Evolutionary conservation across 2,113 vertebrate genomes (phyloP).

Genomic region (Helogale parvula): DNA sequence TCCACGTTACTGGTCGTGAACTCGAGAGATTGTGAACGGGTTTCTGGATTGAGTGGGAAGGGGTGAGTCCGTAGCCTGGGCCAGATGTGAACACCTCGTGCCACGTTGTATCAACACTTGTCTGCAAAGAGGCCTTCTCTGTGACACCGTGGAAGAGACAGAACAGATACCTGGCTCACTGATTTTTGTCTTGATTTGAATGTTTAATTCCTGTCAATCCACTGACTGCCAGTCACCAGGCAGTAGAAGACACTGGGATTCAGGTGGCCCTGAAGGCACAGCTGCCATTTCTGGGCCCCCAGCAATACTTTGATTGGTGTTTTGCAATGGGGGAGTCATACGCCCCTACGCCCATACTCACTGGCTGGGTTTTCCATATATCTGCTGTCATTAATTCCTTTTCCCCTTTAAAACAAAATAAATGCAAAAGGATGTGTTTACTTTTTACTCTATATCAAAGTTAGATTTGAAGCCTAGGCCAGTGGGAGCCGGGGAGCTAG

Average conservation of each 20-base stretch:
- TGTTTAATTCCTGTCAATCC: slow-evolving; percentile 18
- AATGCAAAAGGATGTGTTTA: slow-evolving; percentile 73
- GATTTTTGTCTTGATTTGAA: slow-evolving; percentile 33
- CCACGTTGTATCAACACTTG: accelerated
- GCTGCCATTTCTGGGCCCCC: slow-evolving; percentile 1
- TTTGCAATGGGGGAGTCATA: not conserved
- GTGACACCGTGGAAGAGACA: not conserved
- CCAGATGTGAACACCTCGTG: not conserved
- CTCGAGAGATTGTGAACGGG: not conserved
- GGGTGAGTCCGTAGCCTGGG: not conserved
- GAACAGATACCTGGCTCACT: not conserved
- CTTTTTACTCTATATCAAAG: slow-evolving; percentile 77
- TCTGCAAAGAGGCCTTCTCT: not conserved
- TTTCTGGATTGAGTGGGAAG: not conserved
- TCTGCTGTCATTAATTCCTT: slow-evolving; percentile 64
- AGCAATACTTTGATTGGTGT: not conserved
- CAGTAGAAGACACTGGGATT: slow-evolving; percentile 33
- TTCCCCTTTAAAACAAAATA: slow-evolving; percentile 73
- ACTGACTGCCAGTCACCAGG: not conserved
- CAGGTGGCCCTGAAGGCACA: not conserved
- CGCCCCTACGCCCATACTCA: not conserved
- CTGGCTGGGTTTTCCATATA: not conserved
- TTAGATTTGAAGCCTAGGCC: slow-evolving; percentile 69
- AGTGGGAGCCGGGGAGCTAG: not conserved
- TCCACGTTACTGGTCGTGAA: not conserved